A percentile compares a stretch with the other conserved stretches of the same genome.
These are phyloP conservation scores for Pteropus alecto DNA, from an alignment of 2,113 vertebrate species.

Conservation along the genomic window DNA sequence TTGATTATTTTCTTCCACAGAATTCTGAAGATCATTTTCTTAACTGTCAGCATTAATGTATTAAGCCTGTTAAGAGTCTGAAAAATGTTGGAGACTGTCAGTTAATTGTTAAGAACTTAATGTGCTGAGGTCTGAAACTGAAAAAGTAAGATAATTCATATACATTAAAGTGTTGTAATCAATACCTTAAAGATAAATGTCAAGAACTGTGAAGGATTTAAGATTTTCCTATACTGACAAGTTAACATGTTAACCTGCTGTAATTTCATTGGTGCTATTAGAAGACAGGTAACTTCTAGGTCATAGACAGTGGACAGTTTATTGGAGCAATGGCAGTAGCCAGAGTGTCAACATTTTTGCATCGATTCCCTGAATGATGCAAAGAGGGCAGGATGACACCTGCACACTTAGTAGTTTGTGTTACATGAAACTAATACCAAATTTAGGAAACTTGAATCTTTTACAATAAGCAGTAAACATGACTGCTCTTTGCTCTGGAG, in stretches of 20 bases:
- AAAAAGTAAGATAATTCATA: not conserved
- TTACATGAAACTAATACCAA: not conserved
- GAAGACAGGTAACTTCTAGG: not conserved
- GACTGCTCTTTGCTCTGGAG: not conserved
- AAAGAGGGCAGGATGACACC: not conserved
- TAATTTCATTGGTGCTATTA: not conserved
- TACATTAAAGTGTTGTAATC: not conserved
- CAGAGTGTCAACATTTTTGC: not conserved
- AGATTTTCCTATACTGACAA: not conserved
- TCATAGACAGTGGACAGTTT: not conserved
- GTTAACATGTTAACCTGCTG: not conserved
- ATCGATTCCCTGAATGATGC: not conserved
- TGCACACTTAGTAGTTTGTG: not conserved
- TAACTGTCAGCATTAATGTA: not conserved
- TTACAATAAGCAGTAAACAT: not conserved
- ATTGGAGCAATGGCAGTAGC: not conserved
- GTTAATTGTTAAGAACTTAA: conserved; percentile 27
- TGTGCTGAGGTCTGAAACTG: not conserved
- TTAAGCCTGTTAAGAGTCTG: not conserved
- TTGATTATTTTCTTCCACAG: not conserved
- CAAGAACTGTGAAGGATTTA: not conserved
- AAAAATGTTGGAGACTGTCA: not conserved
- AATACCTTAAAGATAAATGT: conserved; percentile 1
- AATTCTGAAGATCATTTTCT: not conserved
- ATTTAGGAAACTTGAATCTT: not conserved